Conservation (phyloP, 2,113 vertebrate genomes). For the Leptocoma aspasia region DNA sequence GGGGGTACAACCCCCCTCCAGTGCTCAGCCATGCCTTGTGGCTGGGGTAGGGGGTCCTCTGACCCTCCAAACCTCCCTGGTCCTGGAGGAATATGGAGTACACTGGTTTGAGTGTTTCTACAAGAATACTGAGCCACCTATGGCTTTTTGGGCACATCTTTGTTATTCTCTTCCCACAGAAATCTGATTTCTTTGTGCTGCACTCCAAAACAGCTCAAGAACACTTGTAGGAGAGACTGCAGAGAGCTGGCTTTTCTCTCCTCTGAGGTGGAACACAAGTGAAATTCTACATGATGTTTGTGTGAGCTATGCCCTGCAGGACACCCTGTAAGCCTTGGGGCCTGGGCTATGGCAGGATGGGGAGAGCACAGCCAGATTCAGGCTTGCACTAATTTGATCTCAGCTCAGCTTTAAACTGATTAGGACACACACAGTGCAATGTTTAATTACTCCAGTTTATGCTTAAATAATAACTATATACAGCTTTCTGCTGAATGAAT, state of each 20-base stretch:
- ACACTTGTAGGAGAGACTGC: not conserved
- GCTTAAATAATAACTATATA: not conserved
- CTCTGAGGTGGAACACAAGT: not conserved
- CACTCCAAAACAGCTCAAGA: not conserved
- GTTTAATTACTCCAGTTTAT: not conserved
- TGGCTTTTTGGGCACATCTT: not conserved
- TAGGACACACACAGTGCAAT: not conserved
- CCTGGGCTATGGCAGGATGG: not conserved
- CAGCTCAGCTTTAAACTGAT: not conserved
- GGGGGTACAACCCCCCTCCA: no score
- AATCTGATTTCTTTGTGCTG: not conserved
- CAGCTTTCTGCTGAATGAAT: not conserved
- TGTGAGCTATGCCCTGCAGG: not conserved
- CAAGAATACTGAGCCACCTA: not conserved
- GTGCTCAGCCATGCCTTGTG: not conserved
- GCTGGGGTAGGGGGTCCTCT: not conserved
- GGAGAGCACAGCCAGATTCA: not conserved
- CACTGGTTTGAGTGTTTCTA: not conserved
- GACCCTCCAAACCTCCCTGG: not conserved
- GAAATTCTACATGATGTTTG: not conserved
- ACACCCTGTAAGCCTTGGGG: not conserved
- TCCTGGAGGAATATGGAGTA: not conserved
- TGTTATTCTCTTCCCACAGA: not conserved
- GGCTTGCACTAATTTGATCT: not conserved
- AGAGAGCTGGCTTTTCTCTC: not conserved